Conservation (phyloP, 2,888 invertebrate species). For the Coelinius sp. region DNA sequence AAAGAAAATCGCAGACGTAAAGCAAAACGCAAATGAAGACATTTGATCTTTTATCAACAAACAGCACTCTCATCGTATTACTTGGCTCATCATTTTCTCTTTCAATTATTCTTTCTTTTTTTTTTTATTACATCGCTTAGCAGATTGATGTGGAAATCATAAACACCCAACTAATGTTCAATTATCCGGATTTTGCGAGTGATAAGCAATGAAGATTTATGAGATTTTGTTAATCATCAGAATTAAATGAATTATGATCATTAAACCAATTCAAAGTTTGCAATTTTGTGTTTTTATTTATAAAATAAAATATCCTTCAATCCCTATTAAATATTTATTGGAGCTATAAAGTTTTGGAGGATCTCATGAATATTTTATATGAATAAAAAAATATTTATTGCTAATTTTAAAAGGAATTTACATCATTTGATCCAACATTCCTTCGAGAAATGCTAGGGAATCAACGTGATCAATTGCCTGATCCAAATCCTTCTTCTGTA, state of each 20-base stretch:
- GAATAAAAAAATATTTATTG: conserved; percentile 19
- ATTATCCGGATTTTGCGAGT: conserved; percentile 39
- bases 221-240: conserved; percentile 15
- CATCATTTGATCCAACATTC: conserved; percentile 78
- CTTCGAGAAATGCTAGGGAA: conserved; percentile 88
- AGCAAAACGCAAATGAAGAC: conserved; percentile 63
- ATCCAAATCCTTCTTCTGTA: conserved; percentile 87
- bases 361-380: conserved; percentile 6
- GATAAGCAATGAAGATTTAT: conserved; percentile 41
- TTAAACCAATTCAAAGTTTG: conserved; percentile 41
- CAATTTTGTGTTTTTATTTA: conserved; percentile 2
- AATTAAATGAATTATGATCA: conserved; percentile 32
- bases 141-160: conserved; percentile 36
- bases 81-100: conserved; percentile 50
- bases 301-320: neutral
- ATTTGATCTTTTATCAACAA: conserved; percentile 55
- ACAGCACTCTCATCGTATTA: conserved; percentile 55
- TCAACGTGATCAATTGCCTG: conserved; percentile 84
- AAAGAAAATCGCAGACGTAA: conserved; percentile 66
- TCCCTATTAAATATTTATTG: neutral
- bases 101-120: conserved; percentile 21
- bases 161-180: conserved; percentile 16
- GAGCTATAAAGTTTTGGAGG: neutral
- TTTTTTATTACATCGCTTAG: conserved; percentile 41
- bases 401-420: conserved; percentile 8